Evolutionary conservation across 2,888 invertebrate genomes (phyloP).

Genomic region (Pasiphila rectangulata): DNA sequence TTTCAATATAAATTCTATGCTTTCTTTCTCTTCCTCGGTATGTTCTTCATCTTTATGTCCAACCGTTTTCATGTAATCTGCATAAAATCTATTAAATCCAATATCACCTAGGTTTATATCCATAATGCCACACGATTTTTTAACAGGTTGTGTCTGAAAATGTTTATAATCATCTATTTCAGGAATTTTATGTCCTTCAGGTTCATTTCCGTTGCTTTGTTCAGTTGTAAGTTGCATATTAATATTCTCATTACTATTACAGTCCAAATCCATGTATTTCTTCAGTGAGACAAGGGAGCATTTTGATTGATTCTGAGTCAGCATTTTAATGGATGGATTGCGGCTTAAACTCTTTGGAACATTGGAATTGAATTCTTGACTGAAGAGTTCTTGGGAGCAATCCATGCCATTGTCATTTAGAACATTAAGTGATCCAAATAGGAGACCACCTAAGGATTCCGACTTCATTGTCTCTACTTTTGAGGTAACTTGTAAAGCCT

Average conservation of each 20-base stretch:
- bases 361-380: constrained; percentile 23
- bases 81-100: constrained; percentile 56
- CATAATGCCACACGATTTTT: constrained; percentile 38
- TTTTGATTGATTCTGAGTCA: constrained; percentile 43
- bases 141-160: constrained; percentile 33
- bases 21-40: constrained; percentile 36
- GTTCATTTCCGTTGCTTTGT: too few species aligned
- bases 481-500: not conserved
- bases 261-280: constrained; percentile 63
- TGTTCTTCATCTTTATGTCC: constrained; percentile 32
- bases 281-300: constrained; percentile 51
- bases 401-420: constrained; percentile 49
- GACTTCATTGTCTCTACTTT: not conserved
- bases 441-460: constrained; percentile 38
- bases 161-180: constrained; percentile 44
- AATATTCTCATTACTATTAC: constrained; percentile 49
- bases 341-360: not conserved
- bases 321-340: constrained; percentile 23
- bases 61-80: constrained; percentile 46
- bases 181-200: constrained; percentile 36
- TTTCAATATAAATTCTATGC: constrained; percentile 39
- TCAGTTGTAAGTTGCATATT: too few species aligned
- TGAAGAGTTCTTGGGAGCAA: constrained; percentile 20
- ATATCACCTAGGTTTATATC: constrained; percentile 56
- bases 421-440: constrained; percentile 55